Percentiles rank a stretch among this genome's conserved stretches.
Conservation (phyloP, 2,113 vertebrate genomes). For the Manacus vitellinus region DNA sequence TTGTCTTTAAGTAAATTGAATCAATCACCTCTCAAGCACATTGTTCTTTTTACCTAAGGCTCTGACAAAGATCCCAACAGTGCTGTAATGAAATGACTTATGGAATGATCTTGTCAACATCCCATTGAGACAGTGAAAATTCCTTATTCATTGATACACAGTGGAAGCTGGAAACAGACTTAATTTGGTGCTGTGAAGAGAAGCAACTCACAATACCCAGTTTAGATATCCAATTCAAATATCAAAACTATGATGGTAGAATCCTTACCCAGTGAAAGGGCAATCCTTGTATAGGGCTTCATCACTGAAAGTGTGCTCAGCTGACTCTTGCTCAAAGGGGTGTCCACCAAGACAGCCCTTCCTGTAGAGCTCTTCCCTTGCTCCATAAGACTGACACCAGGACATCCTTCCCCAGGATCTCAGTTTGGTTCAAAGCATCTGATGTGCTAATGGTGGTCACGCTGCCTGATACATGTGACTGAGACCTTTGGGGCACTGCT, state of each 20-base stretch:
- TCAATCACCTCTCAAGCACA: background rate
- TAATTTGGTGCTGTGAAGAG: background rate
- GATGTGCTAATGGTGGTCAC: background rate
- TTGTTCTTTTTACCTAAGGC: background rate
- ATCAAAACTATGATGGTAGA: background rate
- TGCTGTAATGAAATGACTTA: background rate
- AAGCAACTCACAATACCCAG: background rate
- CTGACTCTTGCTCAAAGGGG: background rate
- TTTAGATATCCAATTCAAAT: background rate
- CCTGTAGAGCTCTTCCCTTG: background rate
- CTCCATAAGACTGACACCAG: background rate
- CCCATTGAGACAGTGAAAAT: background rate
- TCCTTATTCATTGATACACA: background rate
- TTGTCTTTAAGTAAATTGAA: background rate
- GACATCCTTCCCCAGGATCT: background rate
- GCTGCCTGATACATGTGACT: rapidly evolving
- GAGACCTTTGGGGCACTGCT: background rate
- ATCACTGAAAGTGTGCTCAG: background rate
- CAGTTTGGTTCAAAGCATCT: background rate
- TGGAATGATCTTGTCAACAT: background rate
- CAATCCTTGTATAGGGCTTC: background rate
- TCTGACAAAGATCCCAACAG: background rate
- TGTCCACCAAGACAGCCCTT: background rate
- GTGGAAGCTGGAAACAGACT: background rate
- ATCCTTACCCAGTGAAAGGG: background rate